These are phyloP conservation scores for Pammene fasciana DNA, from an alignment of 2,888 invertebrate genomes.

Conservation along the genomic window DNA sequence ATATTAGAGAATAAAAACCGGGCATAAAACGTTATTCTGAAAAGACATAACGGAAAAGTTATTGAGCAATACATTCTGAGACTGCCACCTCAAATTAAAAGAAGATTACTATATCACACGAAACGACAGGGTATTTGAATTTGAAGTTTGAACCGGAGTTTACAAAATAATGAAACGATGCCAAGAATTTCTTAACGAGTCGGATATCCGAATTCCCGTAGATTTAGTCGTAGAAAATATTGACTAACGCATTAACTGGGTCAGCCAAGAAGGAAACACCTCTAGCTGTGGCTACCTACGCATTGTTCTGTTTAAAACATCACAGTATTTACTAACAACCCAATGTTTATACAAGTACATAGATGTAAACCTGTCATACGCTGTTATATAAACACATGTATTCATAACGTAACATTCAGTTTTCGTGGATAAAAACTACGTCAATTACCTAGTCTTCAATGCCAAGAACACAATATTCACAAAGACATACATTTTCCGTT, in stretches of 20 bases:
- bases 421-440: constrained; percentile 25
- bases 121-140: constrained; percentile 23
- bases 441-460: constrained; percentile 17
- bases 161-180: constrained; percentile 33
- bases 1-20: constrained; percentile 4
- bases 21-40: constrained; percentile 11
- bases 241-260: constrained; percentile 43
- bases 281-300: constrained; percentile 50
- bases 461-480: constrained; percentile 19
- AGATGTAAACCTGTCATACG: constrained; percentile 36
- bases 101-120: constrained; percentile 9
- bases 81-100: constrained; percentile 26
- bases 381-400: constrained; percentile 42
- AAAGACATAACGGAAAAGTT: constrained; percentile 13
- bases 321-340: constrained; percentile 68
- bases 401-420: constrained; percentile 40
- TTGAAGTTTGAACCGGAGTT: constrained; percentile 34
- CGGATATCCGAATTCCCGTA: constrained; percentile 41
- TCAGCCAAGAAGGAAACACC: constrained; percentile 42
- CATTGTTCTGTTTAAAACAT: constrained; percentile 66
- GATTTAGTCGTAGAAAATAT: constrained; percentile 37
- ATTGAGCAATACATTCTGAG: constrained; percentile 19
- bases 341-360: constrained; percentile 56
- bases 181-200: constrained; percentile 41
- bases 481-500: constrained; percentile 2